Conservation (phyloP, 2,113 vertebrate species). For the Verasper variegatus region DNA sequence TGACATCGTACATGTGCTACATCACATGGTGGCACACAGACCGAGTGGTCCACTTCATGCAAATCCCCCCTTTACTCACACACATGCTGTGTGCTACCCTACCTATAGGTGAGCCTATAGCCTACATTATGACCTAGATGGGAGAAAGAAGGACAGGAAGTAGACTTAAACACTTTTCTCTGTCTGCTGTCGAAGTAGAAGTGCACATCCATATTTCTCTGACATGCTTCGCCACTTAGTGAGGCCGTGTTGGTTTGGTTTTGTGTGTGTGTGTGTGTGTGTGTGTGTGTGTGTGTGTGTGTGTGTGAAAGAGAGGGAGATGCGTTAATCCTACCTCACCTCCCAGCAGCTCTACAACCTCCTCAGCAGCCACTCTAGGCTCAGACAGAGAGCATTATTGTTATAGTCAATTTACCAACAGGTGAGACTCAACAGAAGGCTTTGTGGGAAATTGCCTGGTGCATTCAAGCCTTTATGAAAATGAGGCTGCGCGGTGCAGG, state of each 20-base stretch:
- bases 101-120: slow-evolving; percentile 45
- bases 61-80: slow-evolving; percentile 19
- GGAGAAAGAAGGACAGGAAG: slow-evolving; percentile 58
- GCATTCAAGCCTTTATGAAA: slow-evolving; percentile 5
- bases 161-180: slow-evolving; percentile 64
- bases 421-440: slow-evolving; percentile 17
- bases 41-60: not conserved
- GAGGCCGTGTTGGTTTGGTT: slow-evolving; percentile 21
- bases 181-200: slow-evolving; percentile 54
- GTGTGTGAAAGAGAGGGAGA: not conserved
- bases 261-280: slow-evolving; percentile 13
- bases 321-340: slow-evolving; percentile 39
- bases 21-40: slow-evolving; percentile 9
- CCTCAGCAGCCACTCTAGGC: slow-evolving; percentile 30
- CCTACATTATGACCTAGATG: slow-evolving; percentile 77
- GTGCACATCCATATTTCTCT: slow-evolving; percentile 37
- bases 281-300: not conserved
- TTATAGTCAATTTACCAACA: slow-evolving; percentile 35
- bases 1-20: not conserved
- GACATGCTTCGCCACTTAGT: slow-evolving; percentile 56
- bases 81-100: slow-evolving; percentile 21
- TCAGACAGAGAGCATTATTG: not conserved
- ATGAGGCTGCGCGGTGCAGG: slow-evolving; percentile 1
- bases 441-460: slow-evolving; percentile 30
- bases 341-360: slow-evolving; percentile 5